Base-by-base conservation (phyloP, 37 sponge, comb jelly and placozoan species). In the Eunapius fragilis region DNA sequence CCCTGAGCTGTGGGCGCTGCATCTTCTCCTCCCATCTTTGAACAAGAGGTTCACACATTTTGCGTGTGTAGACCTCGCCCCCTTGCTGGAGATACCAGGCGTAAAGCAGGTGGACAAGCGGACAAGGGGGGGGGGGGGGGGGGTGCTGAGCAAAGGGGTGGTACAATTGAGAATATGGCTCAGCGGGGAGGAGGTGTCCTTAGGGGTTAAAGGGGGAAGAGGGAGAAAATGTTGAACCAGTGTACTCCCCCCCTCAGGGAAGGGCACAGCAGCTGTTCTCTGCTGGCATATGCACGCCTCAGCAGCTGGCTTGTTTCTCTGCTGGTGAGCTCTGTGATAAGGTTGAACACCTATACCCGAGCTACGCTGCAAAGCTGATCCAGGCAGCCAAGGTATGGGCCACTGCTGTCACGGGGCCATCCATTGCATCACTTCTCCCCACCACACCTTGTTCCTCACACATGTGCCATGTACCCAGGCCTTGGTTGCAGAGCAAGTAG, bases 81-180 rank as follows among this genome's bases (percentile, higher is more conserved):
- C 96, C 3, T 87, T 98, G 32, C 87, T 98, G 86, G 95, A 98
- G 78, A 88, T 98, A 31, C 82, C 92, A 70, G 98, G 96, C 33
- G 58, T 98, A 70, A 95, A 93, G 82, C 94, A 95, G 80, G 97
- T 96, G 28, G 45, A 78, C 70, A 24, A 25, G 28, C 14, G 31
- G 58, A 58, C 19, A 19, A 58, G 58, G 58, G 22, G 58, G 58
- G 14, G 58, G 22, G 58, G 22, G 24, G 37, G 33, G 17, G 12
- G 33, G 25, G 32, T 2, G 17, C 2, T 2, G 34, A 28, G 31
- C 0, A 11, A 13, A 36, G 37, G 37, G 28, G 7, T 30, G 71
- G 13, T 5, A 30, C 1, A 72, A 24, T 36, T 76, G 17, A 13
- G 6, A 41, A 41, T 41, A n/a, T n/a, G n/a, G n/a, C n/a, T n/a